These are phyloP conservation scores for Neopipo cinnamomea DNA, from an alignment of 2,113 vertebrate genomes.

Conservation along the genomic window DNA sequence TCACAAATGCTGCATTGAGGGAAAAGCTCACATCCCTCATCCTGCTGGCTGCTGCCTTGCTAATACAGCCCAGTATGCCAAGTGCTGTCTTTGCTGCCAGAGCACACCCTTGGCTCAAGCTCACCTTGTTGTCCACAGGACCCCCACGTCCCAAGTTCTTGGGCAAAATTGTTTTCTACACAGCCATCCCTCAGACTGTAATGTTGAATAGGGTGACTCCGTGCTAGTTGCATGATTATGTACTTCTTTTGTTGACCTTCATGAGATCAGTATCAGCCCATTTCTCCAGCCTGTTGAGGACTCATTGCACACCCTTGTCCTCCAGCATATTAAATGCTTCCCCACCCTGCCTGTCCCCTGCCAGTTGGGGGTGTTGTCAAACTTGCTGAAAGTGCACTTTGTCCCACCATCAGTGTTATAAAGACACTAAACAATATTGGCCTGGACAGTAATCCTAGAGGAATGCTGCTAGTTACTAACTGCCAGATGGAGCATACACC, in stretches of 20 bases:
- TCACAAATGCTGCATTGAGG: neutral
- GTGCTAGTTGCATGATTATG: neutral
- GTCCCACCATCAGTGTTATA: neutral
- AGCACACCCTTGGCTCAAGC: neutral
- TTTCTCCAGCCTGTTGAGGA: neutral
- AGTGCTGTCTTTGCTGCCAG: neutral
- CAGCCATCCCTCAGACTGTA: neutral
- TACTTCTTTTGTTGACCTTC: neutral
- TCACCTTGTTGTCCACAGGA: neutral
- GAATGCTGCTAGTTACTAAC: neutral
- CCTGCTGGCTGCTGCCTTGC: neutral
- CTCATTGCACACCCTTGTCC: neutral
- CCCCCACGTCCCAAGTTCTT: neutral
- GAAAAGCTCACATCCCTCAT: neutral
- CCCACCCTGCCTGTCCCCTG: rapidly evolving
- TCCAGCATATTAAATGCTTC: neutral
- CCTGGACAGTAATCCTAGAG: neutral
- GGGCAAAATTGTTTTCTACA: neutral
- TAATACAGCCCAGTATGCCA: rapidly evolving
- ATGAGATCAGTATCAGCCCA: neutral
- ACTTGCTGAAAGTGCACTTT: neutral
- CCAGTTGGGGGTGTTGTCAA: rapidly evolving
- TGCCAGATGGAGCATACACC: neutral
- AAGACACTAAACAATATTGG: neutral
- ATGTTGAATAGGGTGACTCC: neutral